Base-by-base conservation (phyloP, 2,888 invertebrate genomes). In the Petrophora chlorosata region DNA sequence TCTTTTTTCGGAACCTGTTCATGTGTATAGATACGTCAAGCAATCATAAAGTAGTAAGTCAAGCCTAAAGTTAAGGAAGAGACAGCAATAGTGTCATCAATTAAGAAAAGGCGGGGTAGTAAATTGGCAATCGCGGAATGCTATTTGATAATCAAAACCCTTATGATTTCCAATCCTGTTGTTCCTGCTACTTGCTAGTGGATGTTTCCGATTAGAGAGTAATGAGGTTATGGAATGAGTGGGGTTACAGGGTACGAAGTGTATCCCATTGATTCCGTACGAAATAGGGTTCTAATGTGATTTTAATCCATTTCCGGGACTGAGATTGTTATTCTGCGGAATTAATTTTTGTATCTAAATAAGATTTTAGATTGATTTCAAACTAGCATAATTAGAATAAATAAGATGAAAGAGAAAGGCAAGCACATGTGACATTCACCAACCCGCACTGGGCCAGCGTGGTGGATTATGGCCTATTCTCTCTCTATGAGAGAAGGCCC, bases 201-300 rank as follows among this genome's bases (percentile, higher is more conserved):
- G 16, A 29, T 34, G 48, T 42, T 42, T 30, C 19, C 28, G 28
- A 56, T 25, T 25, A 25, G 48, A 48, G 44, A 43, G 67, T 74
- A 75, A 81, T 77, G 59, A 72, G 65, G 61, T 80, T 73, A 70
- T 61, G 59, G 63, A 58, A 61, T 65, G 57, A 67, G 76, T 72
- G 68, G 56, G 66, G 75, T 73, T 71, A 57, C n/a, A n/a, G n/a
- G n/a, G n/a, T n/a, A n/a, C n/a, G n/a, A n/a, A n/a, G n/a, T n/a
- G n/a, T n/a, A n/a, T n/a, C n/a, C n/a, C n/a, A n/a, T n/a, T n/a
- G n/a, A n/a, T n/a, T n/a, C n/a, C n/a, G n/a, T n/a, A 63, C 62
- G 66, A 39, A 54, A 58, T 61, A 49, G 58, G 50, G 48, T 54
- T 32, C 38, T 73, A 72, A 76, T 70, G 61, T 63, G 61, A 70